Conservation (phyloP, 1,140 invertebrate genomes). For the Platyscapa corneri region DNA sequence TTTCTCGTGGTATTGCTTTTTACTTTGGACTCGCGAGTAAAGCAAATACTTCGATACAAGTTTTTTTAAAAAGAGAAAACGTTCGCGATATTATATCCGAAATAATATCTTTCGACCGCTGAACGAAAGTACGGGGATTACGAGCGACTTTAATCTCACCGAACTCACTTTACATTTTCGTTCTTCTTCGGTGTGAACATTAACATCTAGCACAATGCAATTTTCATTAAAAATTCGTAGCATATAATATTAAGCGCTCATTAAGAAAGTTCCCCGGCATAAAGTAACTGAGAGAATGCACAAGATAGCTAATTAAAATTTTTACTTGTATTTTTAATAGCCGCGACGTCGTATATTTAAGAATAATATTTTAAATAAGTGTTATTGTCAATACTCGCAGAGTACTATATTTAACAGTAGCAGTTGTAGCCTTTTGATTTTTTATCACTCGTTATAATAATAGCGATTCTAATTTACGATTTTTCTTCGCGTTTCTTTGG, state of each 20-base stretch:
- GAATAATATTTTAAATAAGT: background rate
- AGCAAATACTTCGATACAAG: background rate
- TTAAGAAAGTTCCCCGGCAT: slow-evolving; percentile 18
- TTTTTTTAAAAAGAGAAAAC: background rate
- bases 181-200: slow-evolving; percentile 23
- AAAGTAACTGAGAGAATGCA: slow-evolving; percentile 12
- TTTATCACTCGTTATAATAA: background rate
- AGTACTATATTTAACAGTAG: background rate
- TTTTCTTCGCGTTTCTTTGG: background rate
- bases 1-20: too few species aligned
- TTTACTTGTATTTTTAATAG: background rate
- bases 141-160: background rate
- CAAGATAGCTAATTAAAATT: slow-evolving; percentile 25
- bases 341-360: background rate
- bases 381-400: background rate
- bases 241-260: slow-evolving; percentile 28
- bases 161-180: slow-evolving; percentile 18
- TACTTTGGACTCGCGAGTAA: too few species aligned
- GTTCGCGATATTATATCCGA: background rate
- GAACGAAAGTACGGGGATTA: slow-evolving; percentile 15
- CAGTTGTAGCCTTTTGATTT: background rate
- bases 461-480: background rate
- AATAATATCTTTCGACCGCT: background rate
- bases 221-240: slow-evolving; percentile 40
- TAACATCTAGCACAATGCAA: slow-evolving; percentile 6